Evolutionary conservation across 2,888 invertebrate genomes (phyloP).

Genomic region (Coelogynopora nodosa): DNA sequence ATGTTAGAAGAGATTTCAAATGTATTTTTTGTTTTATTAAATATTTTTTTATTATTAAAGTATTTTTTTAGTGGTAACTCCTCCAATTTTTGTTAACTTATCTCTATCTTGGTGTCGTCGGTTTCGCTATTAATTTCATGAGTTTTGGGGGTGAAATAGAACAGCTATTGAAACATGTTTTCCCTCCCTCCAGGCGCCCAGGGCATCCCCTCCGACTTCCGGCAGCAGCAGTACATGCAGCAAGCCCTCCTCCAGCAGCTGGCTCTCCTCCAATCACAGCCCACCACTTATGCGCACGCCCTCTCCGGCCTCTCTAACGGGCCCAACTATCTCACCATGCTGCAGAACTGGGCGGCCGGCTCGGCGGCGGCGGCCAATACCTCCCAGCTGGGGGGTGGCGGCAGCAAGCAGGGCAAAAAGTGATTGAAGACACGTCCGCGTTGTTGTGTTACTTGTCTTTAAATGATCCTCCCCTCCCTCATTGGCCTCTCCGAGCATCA

Average conservation of each 20-base stretch:
- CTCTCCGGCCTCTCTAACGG: not conserved
- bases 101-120: too few species aligned
- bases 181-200: not conserved
- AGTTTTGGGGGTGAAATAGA: too few species aligned
- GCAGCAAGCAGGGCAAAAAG: not conserved
- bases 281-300: not conserved
- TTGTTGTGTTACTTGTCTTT: too few species aligned
- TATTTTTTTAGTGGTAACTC: too few species aligned
- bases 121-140: too few species aligned
- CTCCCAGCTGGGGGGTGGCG: not conserved
- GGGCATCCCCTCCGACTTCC: not conserved
- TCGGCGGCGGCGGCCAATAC: not conserved
- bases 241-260: not conserved
- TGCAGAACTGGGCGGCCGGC: slow-evolving; percentile 1
- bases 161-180: too few species aligned
- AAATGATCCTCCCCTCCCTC: too few species aligned
- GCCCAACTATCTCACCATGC: not conserved
- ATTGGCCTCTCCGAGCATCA: too few species aligned
- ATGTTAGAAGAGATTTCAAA: too few species aligned
- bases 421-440: not conserved
- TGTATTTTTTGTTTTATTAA: too few species aligned
- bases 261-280: not conserved
- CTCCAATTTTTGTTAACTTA: too few species aligned
- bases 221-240: not conserved
- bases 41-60: too few species aligned